Evolutionary conservation across 2,797 vertebrate genomes (phyloP).

Genomic region (Todus mexicanus): DNA sequence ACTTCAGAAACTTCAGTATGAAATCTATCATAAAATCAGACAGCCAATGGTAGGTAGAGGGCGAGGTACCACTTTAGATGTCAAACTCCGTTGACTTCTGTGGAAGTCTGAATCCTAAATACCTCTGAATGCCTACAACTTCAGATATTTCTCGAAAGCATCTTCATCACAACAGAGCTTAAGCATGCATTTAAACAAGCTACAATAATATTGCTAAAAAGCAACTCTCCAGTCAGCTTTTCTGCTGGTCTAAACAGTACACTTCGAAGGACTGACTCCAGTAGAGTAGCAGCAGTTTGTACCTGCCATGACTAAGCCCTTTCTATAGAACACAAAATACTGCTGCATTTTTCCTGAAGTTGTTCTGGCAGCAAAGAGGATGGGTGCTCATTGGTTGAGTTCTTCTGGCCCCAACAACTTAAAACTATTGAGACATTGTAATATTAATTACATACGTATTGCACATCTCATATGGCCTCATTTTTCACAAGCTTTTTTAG

Average conservation of each 20-base stretch:
- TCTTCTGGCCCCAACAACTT: neutral
- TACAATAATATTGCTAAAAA: neutral
- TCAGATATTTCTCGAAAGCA: neutral
- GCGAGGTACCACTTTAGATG: neutral
- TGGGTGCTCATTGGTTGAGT: accelerated
- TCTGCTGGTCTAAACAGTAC: neutral
- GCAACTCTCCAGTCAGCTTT: neutral
- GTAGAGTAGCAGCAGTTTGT: neutral
- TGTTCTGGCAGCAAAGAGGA: neutral
- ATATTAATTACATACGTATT: too few relatives aligned
- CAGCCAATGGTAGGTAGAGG: neutral
- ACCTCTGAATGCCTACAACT: neutral
- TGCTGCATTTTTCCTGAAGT: neutral
- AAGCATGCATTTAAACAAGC: neutral
- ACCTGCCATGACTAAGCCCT: neutral
- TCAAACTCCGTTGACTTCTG: neutral
- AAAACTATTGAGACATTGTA: accelerated
- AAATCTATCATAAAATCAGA: neutral
- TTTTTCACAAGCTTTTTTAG: neutral
- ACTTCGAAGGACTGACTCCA: accelerated
- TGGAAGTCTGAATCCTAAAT: neutral
- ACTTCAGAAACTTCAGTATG: neutral
- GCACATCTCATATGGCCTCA: accelerated
- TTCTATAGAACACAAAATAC: neutral
- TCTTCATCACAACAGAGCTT: neutral